Evolutionary conservation across 2,797 vertebrate species (phyloP).

Genomic region (Hypotaenidia okinawae): DNA sequence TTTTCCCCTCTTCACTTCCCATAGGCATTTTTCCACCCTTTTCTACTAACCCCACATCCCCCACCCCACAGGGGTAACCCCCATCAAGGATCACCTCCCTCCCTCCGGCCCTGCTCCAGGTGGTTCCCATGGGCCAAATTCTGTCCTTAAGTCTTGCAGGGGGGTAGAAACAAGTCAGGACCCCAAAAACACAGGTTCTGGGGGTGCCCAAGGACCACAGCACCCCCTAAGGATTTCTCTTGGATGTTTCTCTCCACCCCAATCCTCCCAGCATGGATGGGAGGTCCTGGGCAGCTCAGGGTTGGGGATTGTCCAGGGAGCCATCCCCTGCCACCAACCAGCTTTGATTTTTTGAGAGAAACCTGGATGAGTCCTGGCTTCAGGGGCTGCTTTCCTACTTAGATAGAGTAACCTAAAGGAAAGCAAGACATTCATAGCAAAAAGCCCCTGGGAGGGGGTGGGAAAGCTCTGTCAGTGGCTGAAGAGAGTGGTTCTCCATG

Average conservation of each 20-base stretch:
- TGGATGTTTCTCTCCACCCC: fast-evolving
- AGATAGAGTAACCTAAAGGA: neutral
- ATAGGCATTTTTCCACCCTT: neutral
- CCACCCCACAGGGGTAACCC: neutral
- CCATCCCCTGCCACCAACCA: neutral
- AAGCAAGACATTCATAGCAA: neutral
- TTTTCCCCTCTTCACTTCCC: neutral
- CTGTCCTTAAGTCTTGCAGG: neutral
- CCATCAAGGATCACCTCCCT: fast-evolving
- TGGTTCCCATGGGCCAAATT: neutral
- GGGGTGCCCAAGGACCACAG: too few species aligned
- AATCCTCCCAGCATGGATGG: neutral
- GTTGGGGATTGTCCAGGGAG: neutral
- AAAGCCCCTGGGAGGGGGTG: neutral
- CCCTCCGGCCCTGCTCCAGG: neutral
- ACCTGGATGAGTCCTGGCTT: neutral
- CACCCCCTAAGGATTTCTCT: neutral
- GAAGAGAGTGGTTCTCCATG: neutral
- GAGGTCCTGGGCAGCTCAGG: neutral
- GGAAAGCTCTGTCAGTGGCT: fast-evolving
- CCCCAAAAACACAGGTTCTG: fast-evolving
- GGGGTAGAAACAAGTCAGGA: neutral
- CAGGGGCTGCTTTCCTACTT: neutral
- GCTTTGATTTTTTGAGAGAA: neutral
- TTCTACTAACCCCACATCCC: neutral